Conservation (phyloP, 1,140 invertebrate genomes). For the Heliothis subflexa region DNA sequence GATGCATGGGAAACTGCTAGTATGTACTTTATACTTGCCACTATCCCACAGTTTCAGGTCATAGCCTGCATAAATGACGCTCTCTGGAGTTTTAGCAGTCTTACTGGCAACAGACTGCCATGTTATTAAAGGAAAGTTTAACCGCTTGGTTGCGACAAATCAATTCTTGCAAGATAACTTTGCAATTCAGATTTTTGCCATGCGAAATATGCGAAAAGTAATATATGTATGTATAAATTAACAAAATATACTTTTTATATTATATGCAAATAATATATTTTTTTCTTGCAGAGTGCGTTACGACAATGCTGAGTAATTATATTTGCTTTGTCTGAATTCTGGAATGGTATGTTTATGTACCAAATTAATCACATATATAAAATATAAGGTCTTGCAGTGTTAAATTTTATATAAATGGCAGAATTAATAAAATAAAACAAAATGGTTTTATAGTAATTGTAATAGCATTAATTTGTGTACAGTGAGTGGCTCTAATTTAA, state of each 20-base stretch:
- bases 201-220: too few species aligned
- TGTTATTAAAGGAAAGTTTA: too few species aligned
- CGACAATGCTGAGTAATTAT: slow-evolving; percentile 74
- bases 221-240: background rate
- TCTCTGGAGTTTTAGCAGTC: too few species aligned
- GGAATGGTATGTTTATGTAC: slow-evolving; percentile 19
- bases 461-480: slow-evolving; percentile 2
- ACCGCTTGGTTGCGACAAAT: too few species aligned
- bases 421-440: background rate
- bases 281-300: slow-evolving; percentile 73
- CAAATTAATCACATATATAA: slow-evolving; percentile 2
- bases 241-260: background rate
- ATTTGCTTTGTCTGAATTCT: background rate
- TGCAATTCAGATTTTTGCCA: too few species aligned
- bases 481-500: background rate
- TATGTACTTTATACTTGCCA: too few species aligned
- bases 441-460: slow-evolving; percentile 4
- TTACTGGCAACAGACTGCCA: too few species aligned
- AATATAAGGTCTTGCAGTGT: slow-evolving; percentile 13
- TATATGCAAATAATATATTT: background rate
- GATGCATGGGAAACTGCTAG: too few species aligned
- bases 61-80: too few species aligned
- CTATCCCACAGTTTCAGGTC: too few species aligned
- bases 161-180: too few species aligned
- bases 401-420: slow-evolving; percentile 9